Evolutionary conservation across 2,113 vertebrate genomes (phyloP).

Genomic region (Chinchilla lanigera): DNA sequence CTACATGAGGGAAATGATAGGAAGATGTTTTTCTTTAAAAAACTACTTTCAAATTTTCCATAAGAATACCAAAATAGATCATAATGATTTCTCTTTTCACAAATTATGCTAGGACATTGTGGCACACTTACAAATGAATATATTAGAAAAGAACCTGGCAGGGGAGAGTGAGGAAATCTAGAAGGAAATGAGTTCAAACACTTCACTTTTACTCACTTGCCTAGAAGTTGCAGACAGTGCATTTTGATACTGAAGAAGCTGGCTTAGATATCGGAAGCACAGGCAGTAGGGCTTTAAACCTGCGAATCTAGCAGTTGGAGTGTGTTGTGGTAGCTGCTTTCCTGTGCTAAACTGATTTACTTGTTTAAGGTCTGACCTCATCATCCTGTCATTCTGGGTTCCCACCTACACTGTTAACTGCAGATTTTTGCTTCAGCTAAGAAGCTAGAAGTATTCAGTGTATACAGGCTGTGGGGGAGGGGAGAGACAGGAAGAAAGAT

Average conservation of each 20-base stretch:
- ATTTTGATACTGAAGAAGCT: not conserved
- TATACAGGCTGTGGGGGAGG: constrained; percentile 71
- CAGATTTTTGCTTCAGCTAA: constrained; percentile 83
- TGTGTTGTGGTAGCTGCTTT: constrained; percentile 86
- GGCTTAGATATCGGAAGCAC: constrained; percentile 81
- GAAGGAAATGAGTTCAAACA: constrained; percentile 52
- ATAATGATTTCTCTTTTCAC: constrained; percentile 51
- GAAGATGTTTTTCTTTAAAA: not conserved
- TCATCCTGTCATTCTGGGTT: constrained; percentile 91
- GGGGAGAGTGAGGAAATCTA: not conserved
- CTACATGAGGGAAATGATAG: not conserved
- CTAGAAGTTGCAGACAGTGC: not conserved
- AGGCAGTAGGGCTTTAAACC: constrained; percentile 52
- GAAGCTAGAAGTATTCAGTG: constrained; percentile 80
- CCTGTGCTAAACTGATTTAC: constrained; percentile 92
- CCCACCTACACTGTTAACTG: constrained; percentile 89
- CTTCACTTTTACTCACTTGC: constrained; percentile 33
- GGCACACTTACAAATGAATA: constrained; percentile 52
- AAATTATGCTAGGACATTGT: constrained; percentile 57
- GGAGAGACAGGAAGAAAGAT: constrained; percentile 64
- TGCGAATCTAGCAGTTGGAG: constrained; percentile 86
- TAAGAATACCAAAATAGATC: constrained; percentile 40
- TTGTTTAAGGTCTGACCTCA: constrained; percentile 96
- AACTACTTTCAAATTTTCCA: constrained; percentile 31
- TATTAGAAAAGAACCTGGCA: constrained; percentile 35